phyloP scores from a whole-genome alignment of 2,797 vertebrate species.

The Rallus crepitans region DNA sequence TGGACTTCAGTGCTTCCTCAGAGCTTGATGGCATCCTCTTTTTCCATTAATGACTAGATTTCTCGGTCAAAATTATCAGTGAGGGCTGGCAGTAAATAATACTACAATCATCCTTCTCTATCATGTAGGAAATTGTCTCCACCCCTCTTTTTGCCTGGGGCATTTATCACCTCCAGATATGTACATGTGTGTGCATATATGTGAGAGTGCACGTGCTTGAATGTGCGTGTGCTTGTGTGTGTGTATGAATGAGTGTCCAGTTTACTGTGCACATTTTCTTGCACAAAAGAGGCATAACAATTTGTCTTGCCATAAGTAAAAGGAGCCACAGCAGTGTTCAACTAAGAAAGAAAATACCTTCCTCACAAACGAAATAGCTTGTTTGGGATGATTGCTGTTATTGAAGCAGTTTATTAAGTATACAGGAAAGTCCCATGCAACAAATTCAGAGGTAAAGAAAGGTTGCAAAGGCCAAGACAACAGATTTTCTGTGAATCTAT shows the following conservation, averaged over 20 bases:
- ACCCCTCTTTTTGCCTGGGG: background rate
- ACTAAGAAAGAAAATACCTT: background rate
- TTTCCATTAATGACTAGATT: background rate
- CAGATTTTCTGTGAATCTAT: background rate
- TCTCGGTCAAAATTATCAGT: background rate
- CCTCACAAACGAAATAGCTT: background rate
- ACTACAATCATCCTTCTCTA: background rate
- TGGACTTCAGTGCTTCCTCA: background rate
- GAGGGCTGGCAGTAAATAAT: background rate
- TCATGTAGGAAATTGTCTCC: background rate
- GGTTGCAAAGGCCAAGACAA: slow-evolving; percentile 18
- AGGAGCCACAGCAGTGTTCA: background rate
- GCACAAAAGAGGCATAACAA: background rate
- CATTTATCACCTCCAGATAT: background rate
- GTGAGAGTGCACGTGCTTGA: background rate
- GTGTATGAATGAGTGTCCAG: background rate
- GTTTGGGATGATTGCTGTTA: slow-evolving; percentile 32
- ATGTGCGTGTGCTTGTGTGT: background rate
- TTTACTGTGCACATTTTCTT: background rate
- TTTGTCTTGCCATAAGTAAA: background rate
- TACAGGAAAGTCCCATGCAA: slow-evolving; percentile 15
- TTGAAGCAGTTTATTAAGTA: slow-evolving; percentile 44
- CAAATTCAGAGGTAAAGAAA: slow-evolving; percentile 8
- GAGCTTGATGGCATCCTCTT: background rate
- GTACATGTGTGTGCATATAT: no score